Evolutionary conservation across 2,113 vertebrate genomes (phyloP).

Genomic region (Microcebus lehilahytsara): DNA sequence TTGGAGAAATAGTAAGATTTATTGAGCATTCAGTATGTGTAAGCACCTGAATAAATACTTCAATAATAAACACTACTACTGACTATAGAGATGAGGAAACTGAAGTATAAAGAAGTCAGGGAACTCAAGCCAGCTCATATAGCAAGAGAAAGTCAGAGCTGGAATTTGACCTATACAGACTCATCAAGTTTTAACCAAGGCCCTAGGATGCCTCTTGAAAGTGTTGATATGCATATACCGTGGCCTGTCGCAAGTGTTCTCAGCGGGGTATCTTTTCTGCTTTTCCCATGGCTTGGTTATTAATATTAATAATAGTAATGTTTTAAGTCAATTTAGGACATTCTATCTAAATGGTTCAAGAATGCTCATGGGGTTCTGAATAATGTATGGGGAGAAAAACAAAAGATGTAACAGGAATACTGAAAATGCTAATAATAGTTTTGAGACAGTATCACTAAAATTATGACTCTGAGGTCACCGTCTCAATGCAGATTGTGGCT

Average conservation of each 20-base stretch:
- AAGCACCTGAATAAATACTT: not conserved
- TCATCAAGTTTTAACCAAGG: not conserved
- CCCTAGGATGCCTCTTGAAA: not conserved
- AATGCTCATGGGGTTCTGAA: not conserved
- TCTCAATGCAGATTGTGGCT: not conserved
- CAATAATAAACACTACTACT: not conserved
- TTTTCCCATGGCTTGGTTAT: not conserved
- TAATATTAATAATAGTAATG: not conserved
- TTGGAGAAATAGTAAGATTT: not conserved
- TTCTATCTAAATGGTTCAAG: not conserved
- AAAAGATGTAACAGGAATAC: not conserved
- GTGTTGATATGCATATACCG: accelerated
- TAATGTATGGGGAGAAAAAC: not conserved
- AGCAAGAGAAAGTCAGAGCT: not conserved
- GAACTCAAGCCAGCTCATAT: not conserved
- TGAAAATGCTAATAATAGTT: not conserved
- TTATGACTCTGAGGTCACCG: not conserved
- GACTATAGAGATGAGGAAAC: not conserved
- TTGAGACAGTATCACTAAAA: not conserved
- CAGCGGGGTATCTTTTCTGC: not conserved
- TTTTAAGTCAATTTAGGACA: not conserved
- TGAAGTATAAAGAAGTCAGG: not conserved
- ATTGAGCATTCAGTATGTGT: not conserved
- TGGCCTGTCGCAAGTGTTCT: no score
- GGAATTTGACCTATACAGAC: not conserved